Evolutionary conservation across 2,888 invertebrate genomes (phyloP).

Genomic region (Pristionchus exspectatus): DNA sequence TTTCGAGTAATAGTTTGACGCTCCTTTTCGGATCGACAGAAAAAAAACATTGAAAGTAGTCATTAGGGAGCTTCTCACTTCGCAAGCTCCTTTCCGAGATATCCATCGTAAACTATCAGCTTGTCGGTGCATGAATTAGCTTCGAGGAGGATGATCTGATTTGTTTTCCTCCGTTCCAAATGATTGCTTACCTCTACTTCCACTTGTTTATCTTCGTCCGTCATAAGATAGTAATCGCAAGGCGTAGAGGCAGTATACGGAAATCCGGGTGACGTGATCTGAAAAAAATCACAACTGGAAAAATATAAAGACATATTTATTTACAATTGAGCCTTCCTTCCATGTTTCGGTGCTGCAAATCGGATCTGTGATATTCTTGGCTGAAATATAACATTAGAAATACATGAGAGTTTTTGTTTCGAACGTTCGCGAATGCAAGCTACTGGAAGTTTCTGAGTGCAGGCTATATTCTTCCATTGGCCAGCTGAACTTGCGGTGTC

Average conservation of each 20-base stretch:
- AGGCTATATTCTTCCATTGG: background rate
- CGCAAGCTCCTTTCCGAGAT: background rate
- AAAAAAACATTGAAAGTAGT: background rate
- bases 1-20: no score
- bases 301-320: no score
- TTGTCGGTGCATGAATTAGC: background rate
- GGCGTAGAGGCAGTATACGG: background rate
- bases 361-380: background rate
- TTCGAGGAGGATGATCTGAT: background rate
- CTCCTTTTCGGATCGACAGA: background rate
- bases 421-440: background rate
- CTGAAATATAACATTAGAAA: background rate
- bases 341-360: background rate
- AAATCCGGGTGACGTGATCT: background rate
- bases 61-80: no score
- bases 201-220: background rate
- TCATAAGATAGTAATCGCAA: background rate
- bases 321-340: background rate
- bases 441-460: background rate
- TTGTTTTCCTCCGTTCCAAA: background rate
- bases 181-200: background rate
- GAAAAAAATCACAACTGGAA: background rate
- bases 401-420: background rate
- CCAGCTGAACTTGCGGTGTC: background rate
- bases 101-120: background rate